Percentiles rank a stretch among this genome's conserved stretches.
phyloP scores from a whole-genome alignment of 2,797 vertebrate genomes.

The Characodon lateralis region DNA sequence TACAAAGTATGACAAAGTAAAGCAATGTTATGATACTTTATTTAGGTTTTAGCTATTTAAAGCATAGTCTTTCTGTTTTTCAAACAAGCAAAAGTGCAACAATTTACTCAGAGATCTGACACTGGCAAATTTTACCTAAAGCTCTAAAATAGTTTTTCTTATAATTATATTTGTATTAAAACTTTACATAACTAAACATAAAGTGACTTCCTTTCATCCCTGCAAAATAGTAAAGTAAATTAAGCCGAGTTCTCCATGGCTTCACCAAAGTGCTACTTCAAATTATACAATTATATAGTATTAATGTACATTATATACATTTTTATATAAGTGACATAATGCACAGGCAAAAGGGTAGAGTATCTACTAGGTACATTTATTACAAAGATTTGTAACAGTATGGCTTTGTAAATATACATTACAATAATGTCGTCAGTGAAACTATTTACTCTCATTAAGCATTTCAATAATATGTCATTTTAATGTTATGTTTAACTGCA shows the following conservation, averaged over 20 bases:
- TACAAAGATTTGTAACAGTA: constrained; percentile 84
- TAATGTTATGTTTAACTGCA: constrained; percentile 24
- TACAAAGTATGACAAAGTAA: constrained; percentile 59
- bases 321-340: constrained; percentile 88
- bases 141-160: constrained; percentile 26
- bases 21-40: constrained; percentile 50
- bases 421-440: constrained; percentile 73
- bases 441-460: constrained; percentile 59
- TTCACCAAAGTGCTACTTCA: constrained; percentile 72
- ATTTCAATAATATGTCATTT: constrained; percentile 26
- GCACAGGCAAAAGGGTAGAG: constrained; percentile 82
- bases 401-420: constrained; percentile 92
- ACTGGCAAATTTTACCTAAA: constrained; percentile 30
- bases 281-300: constrained; percentile 69
- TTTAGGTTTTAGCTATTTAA: constrained; percentile 25
- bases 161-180: constrained; percentile 59
- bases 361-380: constrained; percentile 69
- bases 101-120: constrained; percentile 37
- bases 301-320: constrained; percentile 82
- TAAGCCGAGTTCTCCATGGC: constrained; percentile 67
- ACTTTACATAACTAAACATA: constrained; percentile 66
- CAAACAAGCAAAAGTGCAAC: constrained; percentile 29
- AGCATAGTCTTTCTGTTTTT: constrained; percentile 28
- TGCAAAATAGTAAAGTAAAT: constrained; percentile 50
- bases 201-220: constrained; percentile 41